These are phyloP conservation scores for Arenaria interpres DNA, from an alignment of 2,113 vertebrate species.

Conservation along the genomic window DNA sequence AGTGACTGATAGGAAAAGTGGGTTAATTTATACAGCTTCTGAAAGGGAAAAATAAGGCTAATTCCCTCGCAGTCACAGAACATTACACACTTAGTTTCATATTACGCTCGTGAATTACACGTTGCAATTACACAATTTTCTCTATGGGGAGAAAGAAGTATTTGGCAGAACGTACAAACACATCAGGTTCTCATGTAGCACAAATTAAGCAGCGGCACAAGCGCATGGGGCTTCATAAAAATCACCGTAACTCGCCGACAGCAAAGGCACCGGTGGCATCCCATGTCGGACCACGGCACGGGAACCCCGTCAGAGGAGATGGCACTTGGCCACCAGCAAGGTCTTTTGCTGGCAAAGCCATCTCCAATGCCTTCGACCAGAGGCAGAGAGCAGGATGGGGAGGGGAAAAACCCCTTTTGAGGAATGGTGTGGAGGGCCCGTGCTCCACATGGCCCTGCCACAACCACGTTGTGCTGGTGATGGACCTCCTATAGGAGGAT, in stretches of 20 bases:
- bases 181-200: background rate
- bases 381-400: background rate
- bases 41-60: background rate
- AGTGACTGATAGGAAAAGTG: background rate
- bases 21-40: conserved; percentile 24
- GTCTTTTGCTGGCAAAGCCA: background rate
- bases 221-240: background rate
- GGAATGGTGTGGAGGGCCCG: accelerated
- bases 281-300: accelerated
- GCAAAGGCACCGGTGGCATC: accelerated
- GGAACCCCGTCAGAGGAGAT: background rate
- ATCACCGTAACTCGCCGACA: background rate
- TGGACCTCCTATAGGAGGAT: background rate
- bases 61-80: background rate
- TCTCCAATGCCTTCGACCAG: background rate
- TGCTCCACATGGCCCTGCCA: background rate
- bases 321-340: background rate
- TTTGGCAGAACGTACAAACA: background rate
- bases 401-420: background rate
- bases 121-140: background rate
- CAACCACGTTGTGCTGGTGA: background rate
- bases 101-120: background rate
- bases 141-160: background rate
- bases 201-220: background rate
- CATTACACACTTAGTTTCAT: conserved; percentile 2